phyloP scores from a whole-genome alignment of 2,797 vertebrate species.

The Anisognathus igniventris region DNA sequence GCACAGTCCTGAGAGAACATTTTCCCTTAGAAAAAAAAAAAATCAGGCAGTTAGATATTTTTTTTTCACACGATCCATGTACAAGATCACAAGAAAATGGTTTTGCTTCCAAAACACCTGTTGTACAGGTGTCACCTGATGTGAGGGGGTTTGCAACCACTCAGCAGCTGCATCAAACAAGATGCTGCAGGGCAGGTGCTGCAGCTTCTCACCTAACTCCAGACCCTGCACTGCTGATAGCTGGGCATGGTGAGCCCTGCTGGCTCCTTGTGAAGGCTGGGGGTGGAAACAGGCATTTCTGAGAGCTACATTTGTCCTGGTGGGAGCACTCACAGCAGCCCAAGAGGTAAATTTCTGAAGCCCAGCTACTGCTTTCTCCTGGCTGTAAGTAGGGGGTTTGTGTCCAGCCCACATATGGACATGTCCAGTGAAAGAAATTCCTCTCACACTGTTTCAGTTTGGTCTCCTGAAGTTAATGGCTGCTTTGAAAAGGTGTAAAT shows the following conservation, averaged over 20 bases:
- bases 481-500: background rate
- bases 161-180: background rate
- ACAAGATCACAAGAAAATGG: background rate
- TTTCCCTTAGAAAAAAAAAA: background rate
- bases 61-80: background rate
- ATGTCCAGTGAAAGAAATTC: background rate
- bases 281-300: background rate
- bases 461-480: background rate
- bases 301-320: background rate
- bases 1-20: background rate
- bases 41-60: background rate
- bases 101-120: background rate
- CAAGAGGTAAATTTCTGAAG: background rate
- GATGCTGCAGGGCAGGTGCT: background rate
- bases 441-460: background rate
- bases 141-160: background rate
- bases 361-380: background rate
- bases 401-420: background rate
- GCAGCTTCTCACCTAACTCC: background rate
- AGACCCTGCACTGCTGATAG: background rate
- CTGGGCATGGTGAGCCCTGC: rapidly evolving
- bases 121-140: background rate
- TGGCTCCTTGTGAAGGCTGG: background rate
- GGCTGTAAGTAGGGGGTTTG: rapidly evolving
- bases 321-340: background rate